phyloP scores from a whole-genome alignment of 2,888 invertebrate species.

The Latrodectus elegans region DNA sequence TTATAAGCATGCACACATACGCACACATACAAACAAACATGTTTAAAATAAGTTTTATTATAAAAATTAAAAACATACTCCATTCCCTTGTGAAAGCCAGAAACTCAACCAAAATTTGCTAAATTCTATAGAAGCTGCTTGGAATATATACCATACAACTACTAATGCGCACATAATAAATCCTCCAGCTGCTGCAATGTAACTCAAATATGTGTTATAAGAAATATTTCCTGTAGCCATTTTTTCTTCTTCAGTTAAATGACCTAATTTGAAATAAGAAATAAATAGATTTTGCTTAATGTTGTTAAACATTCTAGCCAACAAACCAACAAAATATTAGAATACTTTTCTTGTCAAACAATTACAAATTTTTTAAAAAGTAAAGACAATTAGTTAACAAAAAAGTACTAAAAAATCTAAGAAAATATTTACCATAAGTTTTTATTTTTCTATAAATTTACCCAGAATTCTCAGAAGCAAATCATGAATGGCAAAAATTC shows the following conservation, averaged over 20 bases:
- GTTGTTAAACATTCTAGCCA: too few relatives aligned
- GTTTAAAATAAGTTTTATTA: not conserved
- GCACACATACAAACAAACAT: not conserved
- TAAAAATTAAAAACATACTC: conserved; percentile 71
- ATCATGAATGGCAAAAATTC: too few relatives aligned
- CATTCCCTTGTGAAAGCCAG: conserved; percentile 78
- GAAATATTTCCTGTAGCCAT: conserved; percentile 73
- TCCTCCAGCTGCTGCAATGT: conserved; percentile 79
- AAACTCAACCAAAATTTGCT: conserved; percentile 80
- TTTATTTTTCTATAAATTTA: too few relatives aligned
- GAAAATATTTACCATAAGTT: too few relatives aligned
- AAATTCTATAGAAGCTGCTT: conserved; percentile 78
- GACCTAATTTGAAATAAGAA: conserved; percentile 68
- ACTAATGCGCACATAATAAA: conserved; percentile 75
- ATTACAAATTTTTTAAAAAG: too few relatives aligned
- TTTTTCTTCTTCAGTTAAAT: conserved; percentile 75
- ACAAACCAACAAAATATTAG: too few relatives aligned
- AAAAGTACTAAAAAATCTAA: too few relatives aligned
- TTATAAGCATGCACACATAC: too few relatives aligned
- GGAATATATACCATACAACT: conserved; percentile 76
- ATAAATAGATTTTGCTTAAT: not conserved
- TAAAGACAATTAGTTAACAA: too few relatives aligned
- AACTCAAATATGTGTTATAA: conserved; percentile 75
- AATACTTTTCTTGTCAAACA: too few relatives aligned
- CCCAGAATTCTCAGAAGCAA: too few relatives aligned